A percentile compares a stretch with the other conserved stretches of the same genome.
Conservation (phyloP, 2,888 invertebrate species). For the Oscheius sp. region DNA sequence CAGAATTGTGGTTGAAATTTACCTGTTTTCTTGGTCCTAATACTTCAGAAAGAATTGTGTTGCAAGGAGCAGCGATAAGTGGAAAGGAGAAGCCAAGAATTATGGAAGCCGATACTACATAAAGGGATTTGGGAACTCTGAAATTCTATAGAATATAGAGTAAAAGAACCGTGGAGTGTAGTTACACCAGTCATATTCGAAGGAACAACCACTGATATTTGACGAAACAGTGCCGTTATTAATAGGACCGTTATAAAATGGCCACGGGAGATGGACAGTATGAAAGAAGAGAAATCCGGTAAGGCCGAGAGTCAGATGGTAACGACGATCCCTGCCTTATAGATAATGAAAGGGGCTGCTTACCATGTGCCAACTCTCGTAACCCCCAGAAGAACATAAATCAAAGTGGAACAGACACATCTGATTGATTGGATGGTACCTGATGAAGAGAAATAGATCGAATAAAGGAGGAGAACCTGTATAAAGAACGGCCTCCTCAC, state of each 20-base stretch:
- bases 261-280: conserved; percentile 43
- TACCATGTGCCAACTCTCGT: conserved; percentile 40
- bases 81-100: conserved; percentile 49
- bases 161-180: conserved; percentile 14
- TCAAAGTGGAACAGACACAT: conserved; percentile 38
- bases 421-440: conserved; percentile 43
- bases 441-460: no score
- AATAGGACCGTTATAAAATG: conserved; percentile 40
- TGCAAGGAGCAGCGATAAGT: conserved; percentile 45
- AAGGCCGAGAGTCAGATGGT: conserved; percentile 43
- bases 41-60: conserved; percentile 46
- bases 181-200: conserved; percentile 15
- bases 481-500: conserved; percentile 51
- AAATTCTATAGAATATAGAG: no score
- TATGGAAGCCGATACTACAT: conserved; percentile 39
- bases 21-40: conserved; percentile 53
- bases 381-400: conserved; percentile 40
- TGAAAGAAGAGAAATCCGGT: conserved; percentile 40
- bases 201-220: conserved; percentile 34
- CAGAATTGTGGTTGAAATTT: neutral
- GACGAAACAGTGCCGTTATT: conserved; percentile 1
- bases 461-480: no score
- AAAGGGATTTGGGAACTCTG: conserved; percentile 26
- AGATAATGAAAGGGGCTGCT: neutral
- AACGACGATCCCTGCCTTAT: conserved; percentile 39